A percentile compares a stretch with the other conserved stretches of the same genome.
Evolutionary conservation across 2,888 invertebrate species (phyloP).

Genomic region (Hemithea aestivaria): DNA sequence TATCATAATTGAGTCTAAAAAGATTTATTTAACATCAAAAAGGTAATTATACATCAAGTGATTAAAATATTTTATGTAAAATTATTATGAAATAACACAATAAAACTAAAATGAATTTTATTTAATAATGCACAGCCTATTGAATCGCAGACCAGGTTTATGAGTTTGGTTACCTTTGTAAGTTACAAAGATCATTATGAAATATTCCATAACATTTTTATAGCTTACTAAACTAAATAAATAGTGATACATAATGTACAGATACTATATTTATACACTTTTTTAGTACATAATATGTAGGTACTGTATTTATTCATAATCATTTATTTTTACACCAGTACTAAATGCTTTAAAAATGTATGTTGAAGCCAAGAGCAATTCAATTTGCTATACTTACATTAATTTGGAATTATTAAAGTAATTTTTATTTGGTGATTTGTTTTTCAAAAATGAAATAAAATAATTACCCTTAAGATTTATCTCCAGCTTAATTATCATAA

Average conservation of each 20-base stretch:
- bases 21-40: slow-evolving; percentile 59
- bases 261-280: background rate
- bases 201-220: slow-evolving; percentile 13
- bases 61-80: slow-evolving; percentile 36
- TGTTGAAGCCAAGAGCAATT: background rate
- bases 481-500: too few relatives aligned
- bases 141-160: slow-evolving; percentile 70
- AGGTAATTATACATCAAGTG: slow-evolving; percentile 39
- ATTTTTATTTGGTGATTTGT: background rate
- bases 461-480: too few relatives aligned
- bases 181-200: slow-evolving; percentile 15
- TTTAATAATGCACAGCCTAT: slow-evolving; percentile 74
- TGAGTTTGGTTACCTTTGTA: slow-evolving; percentile 44
- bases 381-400: background rate
- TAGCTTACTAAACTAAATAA: slow-evolving; percentile 14
- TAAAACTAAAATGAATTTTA: slow-evolving; percentile 44
- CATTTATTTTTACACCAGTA: background rate
- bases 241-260: background rate
- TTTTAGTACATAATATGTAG: background rate
- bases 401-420: background rate
- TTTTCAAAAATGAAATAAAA: too few relatives aligned
- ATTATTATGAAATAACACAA: slow-evolving; percentile 44
- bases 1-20: too few relatives aligned
- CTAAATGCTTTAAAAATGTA: background rate
- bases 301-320: background rate